These are phyloP conservation scores for Pantherophis vulpinus DNA, from an alignment of 2,797 vertebrate species.

Conservation along the genomic window DNA sequence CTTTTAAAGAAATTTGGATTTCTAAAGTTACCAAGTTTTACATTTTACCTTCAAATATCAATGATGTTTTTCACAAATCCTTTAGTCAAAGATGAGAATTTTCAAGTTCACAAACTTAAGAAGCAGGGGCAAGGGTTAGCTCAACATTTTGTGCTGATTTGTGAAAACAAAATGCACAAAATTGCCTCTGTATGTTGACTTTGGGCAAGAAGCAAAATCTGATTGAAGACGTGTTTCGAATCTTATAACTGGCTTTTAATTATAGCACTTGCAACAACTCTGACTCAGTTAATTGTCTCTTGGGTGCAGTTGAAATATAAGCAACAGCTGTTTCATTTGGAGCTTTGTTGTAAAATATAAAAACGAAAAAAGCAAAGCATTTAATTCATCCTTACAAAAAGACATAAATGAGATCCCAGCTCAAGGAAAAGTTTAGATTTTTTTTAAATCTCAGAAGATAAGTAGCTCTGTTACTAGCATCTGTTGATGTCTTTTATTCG, in stretches of 20 bases:
- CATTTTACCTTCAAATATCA: background rate
- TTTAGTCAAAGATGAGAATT: conserved; percentile 8
- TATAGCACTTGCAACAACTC: conserved; percentile 18
- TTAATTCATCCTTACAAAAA: conserved; percentile 21
- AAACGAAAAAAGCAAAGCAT: conserved; percentile 15
- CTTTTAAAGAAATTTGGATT: background rate
- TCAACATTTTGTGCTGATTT: conserved; percentile 7
- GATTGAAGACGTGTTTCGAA: conserved; percentile 1
- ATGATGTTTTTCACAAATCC: background rate
- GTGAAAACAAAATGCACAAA: conserved; percentile 3
- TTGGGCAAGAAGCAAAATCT: conserved; percentile 22
- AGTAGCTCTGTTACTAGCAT: background rate
- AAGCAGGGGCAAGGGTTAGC: background rate
- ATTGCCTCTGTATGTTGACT: background rate
- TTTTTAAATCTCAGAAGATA: background rate
- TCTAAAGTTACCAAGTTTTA: background rate
- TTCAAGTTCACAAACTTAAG: background rate
- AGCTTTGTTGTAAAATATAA: conserved; percentile 2
- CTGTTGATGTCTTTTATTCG: background rate
- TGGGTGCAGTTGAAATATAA: conserved; percentile 19
- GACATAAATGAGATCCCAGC: conserved; percentile 19
- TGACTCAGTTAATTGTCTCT: background rate
- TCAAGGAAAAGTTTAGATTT: background rate
- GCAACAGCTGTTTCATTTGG: conserved; percentile 5
- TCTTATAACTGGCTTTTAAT: conserved; percentile 24